A percentile compares a stretch with the other conserved stretches of the same genome.
Evolutionary conservation across 2,113 vertebrate species (phyloP).

Genomic region (Plecturocebus donacophilus): DNA sequence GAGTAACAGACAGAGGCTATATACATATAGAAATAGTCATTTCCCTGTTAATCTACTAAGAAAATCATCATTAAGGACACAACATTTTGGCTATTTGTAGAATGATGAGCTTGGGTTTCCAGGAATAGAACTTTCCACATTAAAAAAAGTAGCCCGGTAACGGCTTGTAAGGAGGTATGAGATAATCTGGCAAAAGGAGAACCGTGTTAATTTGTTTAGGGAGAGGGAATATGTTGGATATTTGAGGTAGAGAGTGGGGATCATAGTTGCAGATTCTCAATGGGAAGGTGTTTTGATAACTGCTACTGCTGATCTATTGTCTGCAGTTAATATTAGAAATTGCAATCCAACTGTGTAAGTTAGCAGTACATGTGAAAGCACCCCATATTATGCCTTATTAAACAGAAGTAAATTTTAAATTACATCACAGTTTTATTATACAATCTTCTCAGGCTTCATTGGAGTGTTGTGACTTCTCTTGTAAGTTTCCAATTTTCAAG

Average conservation of each 20-base stretch:
- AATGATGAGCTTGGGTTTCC: neutral
- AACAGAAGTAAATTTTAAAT: slow-evolving; percentile 28
- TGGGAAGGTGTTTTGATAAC: neutral
- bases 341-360: neutral
- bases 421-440: neutral
- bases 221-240: neutral
- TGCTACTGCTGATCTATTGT: neutral
- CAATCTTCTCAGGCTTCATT: neutral
- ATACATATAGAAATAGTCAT: neutral
- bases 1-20: neutral
- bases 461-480: neutral
- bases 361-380: neutral
- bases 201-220: neutral
- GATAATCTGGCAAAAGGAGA: neutral
- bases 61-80: neutral
- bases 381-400: neutral
- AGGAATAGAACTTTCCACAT: neutral
- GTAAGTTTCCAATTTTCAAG: slow-evolving; percentile 10
- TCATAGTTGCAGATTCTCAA: neutral
- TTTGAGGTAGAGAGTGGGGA: neutral
- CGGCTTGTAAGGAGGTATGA: neutral
- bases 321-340: neutral
- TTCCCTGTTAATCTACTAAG: neutral
- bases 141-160: neutral
- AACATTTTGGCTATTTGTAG: neutral